Base-by-base conservation (phyloP, 2,113 vertebrate species). In the Nibea coibor region DNA sequence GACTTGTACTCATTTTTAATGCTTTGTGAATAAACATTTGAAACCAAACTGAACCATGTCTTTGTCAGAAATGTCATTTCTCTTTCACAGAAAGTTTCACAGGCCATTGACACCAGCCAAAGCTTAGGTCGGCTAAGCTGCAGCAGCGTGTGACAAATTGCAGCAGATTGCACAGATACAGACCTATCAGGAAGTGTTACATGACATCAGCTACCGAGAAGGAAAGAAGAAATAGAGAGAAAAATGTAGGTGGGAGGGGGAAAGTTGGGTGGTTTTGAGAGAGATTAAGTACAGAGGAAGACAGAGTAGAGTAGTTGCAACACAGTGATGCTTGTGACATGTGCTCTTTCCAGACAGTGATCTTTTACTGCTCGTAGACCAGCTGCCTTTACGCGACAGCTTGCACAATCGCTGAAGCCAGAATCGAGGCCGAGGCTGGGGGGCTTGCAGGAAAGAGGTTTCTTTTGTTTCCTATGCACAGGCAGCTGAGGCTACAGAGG, bases 331-430 rank as follows among this genome's bases (percentile, higher is more conserved):
- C 70, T 51, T 66, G 80, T 85, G 72, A 89, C 80, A 77, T 63
- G 57, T 58, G 56, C 16, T 87, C 89, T 88, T 81, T 93, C 88
- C 74, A 71, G 85, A 85, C 88, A 75, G 77, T 93, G 92, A 93
- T 93, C 91, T 94, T 92, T 92, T 72, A 92, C 89, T 54, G 63
- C 84, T 91, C 76, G 64, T 87, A 82, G 71, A 93, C 93, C 95
- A 97, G 94, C 95, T 96, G 95, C 95, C 93, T 95, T 0, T 89
- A 92, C 48, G 10, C 62, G 94, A 93, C 94, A 94, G 94, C 93
- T 94, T 95, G 94, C 88, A 70, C 87, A 91, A 92, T 86, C 64
- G 28, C 89, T 92, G 90, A 84, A 35, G 71, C 47, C 64, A 78
- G 72, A 71, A 65, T 20, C 4, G 43, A 66, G 51, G 28, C 16